These are phyloP conservation scores for Hyalella azteca DNA, from an alignment of 2,888 invertebrate species.

Conservation along the genomic window DNA sequence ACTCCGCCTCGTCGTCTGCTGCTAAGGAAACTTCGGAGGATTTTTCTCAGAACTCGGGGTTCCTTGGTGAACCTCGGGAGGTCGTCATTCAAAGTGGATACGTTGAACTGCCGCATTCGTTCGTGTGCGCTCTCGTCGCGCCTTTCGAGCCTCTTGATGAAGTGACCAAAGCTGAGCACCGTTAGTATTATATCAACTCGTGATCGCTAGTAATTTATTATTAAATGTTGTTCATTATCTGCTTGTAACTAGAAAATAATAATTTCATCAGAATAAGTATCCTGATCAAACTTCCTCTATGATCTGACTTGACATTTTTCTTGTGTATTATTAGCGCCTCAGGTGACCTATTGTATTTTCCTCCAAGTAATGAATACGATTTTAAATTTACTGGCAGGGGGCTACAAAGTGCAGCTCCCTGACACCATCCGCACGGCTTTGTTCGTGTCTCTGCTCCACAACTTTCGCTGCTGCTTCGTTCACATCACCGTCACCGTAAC, in stretches of 20 bases:
- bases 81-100: not conserved
- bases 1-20: not conserved
- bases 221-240: no score
- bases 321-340: no score
- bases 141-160: slow-evolving; percentile 7
- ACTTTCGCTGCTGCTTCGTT: slow-evolving; percentile 24
- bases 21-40: not conserved
- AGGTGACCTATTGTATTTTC: no score
- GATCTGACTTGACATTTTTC: no score
- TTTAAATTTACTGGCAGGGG: no score
- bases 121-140: not conserved
- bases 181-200: no score
- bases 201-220: no score
- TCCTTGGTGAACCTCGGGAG: not conserved
- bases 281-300: no score
- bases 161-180: not conserved
- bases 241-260: no score
- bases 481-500: slow-evolving; percentile 1
- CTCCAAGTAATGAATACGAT: no score
- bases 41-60: not conserved
- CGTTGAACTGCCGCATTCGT: not conserved
- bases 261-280: no score
- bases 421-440: slow-evolving; percentile 11
- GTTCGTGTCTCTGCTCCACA: not conserved
- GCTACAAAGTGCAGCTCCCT: not conserved